phyloP scores from a whole-genome alignment of 2,797 vertebrate species.

The Peromyscus melanophrys region DNA sequence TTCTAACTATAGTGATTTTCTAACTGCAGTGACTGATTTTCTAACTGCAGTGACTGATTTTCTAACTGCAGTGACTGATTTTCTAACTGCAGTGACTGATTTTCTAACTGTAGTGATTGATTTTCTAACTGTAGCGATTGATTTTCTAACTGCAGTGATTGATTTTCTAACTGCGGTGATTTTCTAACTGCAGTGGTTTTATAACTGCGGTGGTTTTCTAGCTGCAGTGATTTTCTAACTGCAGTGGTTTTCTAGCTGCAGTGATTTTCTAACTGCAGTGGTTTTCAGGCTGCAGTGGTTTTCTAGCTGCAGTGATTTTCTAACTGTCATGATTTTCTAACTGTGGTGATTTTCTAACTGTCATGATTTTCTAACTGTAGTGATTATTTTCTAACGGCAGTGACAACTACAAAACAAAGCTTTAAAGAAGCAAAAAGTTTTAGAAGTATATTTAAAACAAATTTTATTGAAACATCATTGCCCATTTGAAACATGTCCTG shows the following conservation, averaged over 20 bases:
- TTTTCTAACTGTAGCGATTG: no score
- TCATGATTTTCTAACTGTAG: neutral
- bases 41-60: no score
- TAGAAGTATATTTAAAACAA: constrained; percentile 22
- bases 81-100: no score
- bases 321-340: neutral
- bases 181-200: no score
- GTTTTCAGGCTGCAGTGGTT: neutral
- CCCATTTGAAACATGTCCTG: constrained; percentile 17
- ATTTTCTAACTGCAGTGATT: no score
- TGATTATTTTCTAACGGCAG: neutral
- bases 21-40: no score
- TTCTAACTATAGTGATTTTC: no score
- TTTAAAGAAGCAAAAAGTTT: constrained; percentile 61
- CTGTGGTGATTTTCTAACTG: no score
- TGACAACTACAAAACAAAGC: neutral
- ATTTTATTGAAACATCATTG: constrained; percentile 18
- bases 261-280: neutral
- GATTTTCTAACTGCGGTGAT: no score
- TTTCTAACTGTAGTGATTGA: no score
- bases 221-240: neutral
- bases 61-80: no score
- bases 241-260: neutral
- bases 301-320: neutral
- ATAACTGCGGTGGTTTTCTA: no score